These are phyloP conservation scores for Nerophis ophidion DNA, from an alignment of 2,113 vertebrate genomes.

Conservation along the genomic window DNA sequence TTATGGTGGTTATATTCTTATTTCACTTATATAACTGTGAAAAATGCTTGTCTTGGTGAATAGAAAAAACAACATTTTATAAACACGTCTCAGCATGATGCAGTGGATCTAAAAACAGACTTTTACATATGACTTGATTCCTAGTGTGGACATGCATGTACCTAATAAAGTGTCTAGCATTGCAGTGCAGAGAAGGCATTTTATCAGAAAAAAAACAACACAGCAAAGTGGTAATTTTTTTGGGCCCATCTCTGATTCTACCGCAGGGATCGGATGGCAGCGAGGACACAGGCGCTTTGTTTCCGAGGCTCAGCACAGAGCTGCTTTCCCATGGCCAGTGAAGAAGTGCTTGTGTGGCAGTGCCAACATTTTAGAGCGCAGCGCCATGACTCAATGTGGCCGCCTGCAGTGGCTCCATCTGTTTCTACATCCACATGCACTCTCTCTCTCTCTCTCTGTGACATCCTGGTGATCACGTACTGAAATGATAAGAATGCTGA, in stretches of 20 bases:
- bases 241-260: slow-evolving; percentile 14
- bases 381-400: slow-evolving; percentile 36
- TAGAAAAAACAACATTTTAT: no score
- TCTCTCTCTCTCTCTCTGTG: slow-evolving; percentile 4
- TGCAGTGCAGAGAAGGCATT: slow-evolving; percentile 3
- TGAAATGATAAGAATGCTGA: neutral
- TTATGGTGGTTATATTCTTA: no score
- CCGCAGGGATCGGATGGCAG: slow-evolving; percentile 57
- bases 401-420: slow-evolving; percentile 48
- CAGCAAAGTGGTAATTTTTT: slow-evolving; percentile 12
- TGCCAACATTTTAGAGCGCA: slow-evolving; percentile 34
- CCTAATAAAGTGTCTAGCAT: no score
- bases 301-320: slow-evolving; percentile 30
- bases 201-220: neutral
- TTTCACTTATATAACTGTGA: no score
- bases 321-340: slow-evolving; percentile 38
- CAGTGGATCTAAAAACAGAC: no score
- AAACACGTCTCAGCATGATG: no score
- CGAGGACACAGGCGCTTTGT: slow-evolving; percentile 66
- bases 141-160: no score
- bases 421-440: slow-evolving; percentile 19
- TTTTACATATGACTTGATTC: no score
- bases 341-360: slow-evolving; percentile 26
- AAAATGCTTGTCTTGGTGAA: no score
- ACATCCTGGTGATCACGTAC: slow-evolving; percentile 5